Evolutionary conservation across 2,113 vertebrate species (phyloP).

Genomic region (Sorex araneus): DNA sequence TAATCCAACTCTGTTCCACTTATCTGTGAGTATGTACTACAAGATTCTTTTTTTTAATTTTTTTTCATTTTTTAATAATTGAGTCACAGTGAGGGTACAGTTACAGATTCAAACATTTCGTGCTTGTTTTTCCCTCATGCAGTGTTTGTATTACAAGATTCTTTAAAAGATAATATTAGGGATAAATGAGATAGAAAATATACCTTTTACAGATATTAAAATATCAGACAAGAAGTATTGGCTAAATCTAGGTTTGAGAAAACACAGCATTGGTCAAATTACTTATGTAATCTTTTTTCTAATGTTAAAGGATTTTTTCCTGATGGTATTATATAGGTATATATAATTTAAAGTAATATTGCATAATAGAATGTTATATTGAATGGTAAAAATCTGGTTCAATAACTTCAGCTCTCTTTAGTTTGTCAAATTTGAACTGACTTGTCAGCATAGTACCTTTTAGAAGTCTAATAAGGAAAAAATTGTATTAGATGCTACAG

Average conservation of each 20-base stretch:
- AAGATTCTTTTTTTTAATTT: too few species aligned
- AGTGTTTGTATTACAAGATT: background rate
- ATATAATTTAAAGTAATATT: background rate
- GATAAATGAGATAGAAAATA: slow-evolving; percentile 35
- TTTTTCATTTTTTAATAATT: too few species aligned
- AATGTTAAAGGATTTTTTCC: slow-evolving; percentile 24
- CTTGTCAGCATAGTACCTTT: background rate
- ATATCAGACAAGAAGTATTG: background rate
- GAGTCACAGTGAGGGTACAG: too few species aligned
- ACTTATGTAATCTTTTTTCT: background rate
- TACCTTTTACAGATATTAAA: background rate
- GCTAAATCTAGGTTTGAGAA: background rate
- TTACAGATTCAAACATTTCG: too few species aligned
- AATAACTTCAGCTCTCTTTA: slow-evolving; percentile 50
- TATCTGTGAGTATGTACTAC: background rate
- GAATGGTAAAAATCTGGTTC: slow-evolving; percentile 36
- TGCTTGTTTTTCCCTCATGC: too few species aligned
- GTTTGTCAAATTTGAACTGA: background rate
- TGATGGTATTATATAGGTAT: background rate
- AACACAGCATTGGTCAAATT: background rate
- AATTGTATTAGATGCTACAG: background rate
- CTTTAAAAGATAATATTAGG: background rate
- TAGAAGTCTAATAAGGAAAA: slow-evolving; percentile 53
- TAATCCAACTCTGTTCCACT: too few species aligned
- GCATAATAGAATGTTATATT: background rate